Evolutionary conservation across 2,888 invertebrate genomes (phyloP), one percentile per base, ranked within the genome.

Genomic region (Axea sp.): DNA sequence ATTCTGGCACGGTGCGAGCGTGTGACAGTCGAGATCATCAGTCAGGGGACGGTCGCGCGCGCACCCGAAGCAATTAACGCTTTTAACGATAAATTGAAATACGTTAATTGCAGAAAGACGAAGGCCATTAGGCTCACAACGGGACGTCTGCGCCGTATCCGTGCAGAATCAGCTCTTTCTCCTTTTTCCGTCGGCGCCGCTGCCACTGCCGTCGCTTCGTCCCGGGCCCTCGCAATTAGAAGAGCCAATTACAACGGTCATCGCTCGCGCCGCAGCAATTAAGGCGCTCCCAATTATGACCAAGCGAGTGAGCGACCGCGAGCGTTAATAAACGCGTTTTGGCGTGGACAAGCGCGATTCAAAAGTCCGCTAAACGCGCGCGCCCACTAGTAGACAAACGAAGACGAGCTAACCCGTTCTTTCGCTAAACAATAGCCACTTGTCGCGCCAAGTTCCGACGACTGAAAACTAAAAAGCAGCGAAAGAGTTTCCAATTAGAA

Each of bases 211-310:
- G 71, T 60, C 57, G 47, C 64, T 28, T 11, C 57, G 37, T 43
- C 71, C 64, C 67, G 39, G 45, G 41, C 69, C 78, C 68, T 77
- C 78, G 80, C 81, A 83, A 74, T 84, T 81, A 80, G 81, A 76
- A 78, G 77, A 77, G 81, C 79, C 83, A 83, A 83, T 83, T 83
- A 81, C 81, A 83, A 81, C 82, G 83, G 83, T 83, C 83, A 82
- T 84, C 84, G 83, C 83, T 83, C 81, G 83, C 82, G 78, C 82
- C 81, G 78, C 79, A 81, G 84, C 83, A 84, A 85, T 84, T 85
- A 85, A 83, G 82, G 81, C 82, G 82, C 82, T 82, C 82, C 83
- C 82, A 83, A 84, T 85, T 84, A 85, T 84, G 83, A 77, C 80
- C 80, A 57, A 73, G 73, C 71, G 74, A 57, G 55, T 39, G 45